phyloP scores from a whole-genome alignment of 2,113 vertebrate species.

The Elgaria multicarinata region DNA sequence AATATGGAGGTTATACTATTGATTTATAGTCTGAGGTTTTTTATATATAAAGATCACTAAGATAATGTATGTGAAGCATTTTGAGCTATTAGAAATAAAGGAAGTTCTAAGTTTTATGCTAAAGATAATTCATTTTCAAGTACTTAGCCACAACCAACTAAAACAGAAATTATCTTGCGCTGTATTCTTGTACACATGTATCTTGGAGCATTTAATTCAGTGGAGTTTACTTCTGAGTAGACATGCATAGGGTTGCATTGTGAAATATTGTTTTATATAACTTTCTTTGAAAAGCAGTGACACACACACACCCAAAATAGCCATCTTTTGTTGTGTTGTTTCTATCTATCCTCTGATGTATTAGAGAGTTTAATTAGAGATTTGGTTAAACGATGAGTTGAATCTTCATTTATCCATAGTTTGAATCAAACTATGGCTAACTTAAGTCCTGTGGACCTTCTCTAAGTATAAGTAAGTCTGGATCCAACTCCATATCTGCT shows the following conservation, averaged over 20 bases:
- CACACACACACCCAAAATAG: too few species aligned
- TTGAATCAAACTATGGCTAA: not conserved
- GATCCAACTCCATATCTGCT: not conserved
- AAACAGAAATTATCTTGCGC: not conserved
- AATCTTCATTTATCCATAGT: too few species aligned
- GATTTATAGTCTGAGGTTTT: not conserved
- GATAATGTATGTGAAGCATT: not conserved
- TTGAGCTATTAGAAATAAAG: not conserved
- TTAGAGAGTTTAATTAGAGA: not conserved
- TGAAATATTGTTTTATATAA: too few species aligned
- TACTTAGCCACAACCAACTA: not conserved
- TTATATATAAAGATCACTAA: not conserved
- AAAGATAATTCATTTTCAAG: too few species aligned
- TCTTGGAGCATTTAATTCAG: too few species aligned
- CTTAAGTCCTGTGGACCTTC: too few species aligned
- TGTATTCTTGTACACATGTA: too few species aligned
- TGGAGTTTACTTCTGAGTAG: too few species aligned
- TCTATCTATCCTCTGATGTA: not conserved
- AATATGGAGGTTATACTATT: not conserved
- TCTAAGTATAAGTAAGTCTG: too few species aligned
- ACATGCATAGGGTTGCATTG: too few species aligned
- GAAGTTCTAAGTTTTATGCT: not conserved
- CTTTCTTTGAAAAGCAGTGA: too few species aligned
- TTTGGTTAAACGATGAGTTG: too few species aligned
- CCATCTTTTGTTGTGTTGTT: not conserved